Percentiles rank a stretch among this genome's conserved stretches.
phyloP scores from a whole-genome alignment of 1,140 invertebrate species.

The Medauroidea extradentata region DNA sequence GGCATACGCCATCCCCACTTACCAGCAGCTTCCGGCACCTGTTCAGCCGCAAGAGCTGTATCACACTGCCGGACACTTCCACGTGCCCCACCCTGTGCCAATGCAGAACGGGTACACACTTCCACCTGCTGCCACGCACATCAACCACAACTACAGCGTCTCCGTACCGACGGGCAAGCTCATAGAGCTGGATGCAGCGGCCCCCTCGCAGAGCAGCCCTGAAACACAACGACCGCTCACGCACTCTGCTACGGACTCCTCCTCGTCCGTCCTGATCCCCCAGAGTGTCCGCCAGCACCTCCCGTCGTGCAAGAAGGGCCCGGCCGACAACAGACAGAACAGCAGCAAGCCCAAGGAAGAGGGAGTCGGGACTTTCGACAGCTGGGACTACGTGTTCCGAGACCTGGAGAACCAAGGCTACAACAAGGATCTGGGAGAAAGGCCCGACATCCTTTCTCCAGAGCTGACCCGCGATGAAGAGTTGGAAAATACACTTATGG shows the following conservation, averaged over 20 bases:
- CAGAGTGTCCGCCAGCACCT: background rate
- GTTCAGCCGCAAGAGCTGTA: background rate
- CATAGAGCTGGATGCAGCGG: slow-evolving; percentile 62
- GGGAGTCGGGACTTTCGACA: slow-evolving; percentile 59
- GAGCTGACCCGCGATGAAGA: no score
- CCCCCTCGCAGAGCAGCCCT: slow-evolving; percentile 34
- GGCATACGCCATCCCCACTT: background rate
- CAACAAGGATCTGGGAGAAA: slow-evolving; percentile 59
- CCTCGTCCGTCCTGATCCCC: slow-evolving; percentile 2
- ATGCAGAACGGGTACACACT: slow-evolving; percentile 18
- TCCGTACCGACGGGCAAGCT: slow-evolving; percentile 46
- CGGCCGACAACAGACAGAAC: background rate
- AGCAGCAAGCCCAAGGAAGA: slow-evolving; percentile 48
- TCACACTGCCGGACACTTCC: background rate
- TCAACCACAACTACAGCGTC: slow-evolving; percentile 17
- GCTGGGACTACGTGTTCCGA: slow-evolving; percentile 74
- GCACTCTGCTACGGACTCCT: slow-evolving; percentile 5
- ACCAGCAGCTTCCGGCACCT: background rate
- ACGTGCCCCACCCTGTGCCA: slow-evolving; percentile 7
- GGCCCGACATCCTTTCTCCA: slow-evolving; percentile 53
- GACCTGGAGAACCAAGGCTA: slow-evolving; percentile 69
- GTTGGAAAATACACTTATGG: slow-evolving; percentile 49
- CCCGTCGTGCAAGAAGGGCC: background rate
- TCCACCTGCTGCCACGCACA: slow-evolving; percentile 3
- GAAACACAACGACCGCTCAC: slow-evolving; percentile 7